Base-by-base conservation (phyloP, 2,113 vertebrate species). In the Anhinga anhinga region DNA sequence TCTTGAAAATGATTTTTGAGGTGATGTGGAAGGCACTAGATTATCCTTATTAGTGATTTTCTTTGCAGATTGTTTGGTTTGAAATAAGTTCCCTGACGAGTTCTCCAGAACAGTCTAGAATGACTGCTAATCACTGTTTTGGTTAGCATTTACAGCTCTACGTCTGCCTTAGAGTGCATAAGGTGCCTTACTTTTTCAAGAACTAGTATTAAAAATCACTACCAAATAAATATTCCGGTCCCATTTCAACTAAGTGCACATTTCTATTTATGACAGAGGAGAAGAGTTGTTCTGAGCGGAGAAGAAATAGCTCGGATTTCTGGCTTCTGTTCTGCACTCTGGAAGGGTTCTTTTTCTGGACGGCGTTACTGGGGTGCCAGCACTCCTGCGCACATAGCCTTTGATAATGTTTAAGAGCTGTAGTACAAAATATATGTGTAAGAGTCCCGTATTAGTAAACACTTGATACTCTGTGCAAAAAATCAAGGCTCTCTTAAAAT, bases 1-100 rank as follows among this genome's bases (percentile, higher is more conserved):
- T 86, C 82, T 90, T 76, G 42, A 69, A 95, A 95, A 88, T 4
- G 2, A 65, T 88, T 94, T 93, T 77, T 95, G 86, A 95, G 93
- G 56, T 82, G 67, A 61, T 49, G 29, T 90, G 29, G 83, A 97
- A 73, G 59, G 83, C 85, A 67, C 70, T 85, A 72, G 84, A 59
- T 94, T 45, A 95, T 95, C 59, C 86, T 91, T 94, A 88, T 42
- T 76, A 90, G 81, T 44, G 88, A 69, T 97, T 98, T 97, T 89
- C 82, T 96, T 93, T 94, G 79, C 59, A 80, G 71, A 78, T 92
- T 93, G 92, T 91, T 94, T 89, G 56, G 23, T 74, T 88, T 88
- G 93, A 96, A 95, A 26, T 42, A 70, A 86, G 89, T 83, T 96
- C 59, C 59, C 40, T n/a, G 44, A 49, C 11, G 62, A 94, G 58